Base-by-base conservation (phyloP, 2,113 vertebrate species). In the Anguilla japonica region DNA sequence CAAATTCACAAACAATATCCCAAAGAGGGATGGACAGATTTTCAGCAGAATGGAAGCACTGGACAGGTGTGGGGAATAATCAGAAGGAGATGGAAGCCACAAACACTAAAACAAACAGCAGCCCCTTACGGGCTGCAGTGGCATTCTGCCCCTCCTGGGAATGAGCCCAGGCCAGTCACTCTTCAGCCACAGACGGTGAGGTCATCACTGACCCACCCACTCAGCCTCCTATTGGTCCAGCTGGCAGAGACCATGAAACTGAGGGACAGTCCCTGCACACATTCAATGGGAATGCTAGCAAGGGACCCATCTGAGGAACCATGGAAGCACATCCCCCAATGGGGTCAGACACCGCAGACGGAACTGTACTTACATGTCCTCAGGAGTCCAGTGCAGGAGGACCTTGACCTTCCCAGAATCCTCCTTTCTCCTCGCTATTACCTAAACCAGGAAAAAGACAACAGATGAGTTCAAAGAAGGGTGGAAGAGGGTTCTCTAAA, bases 331-430 rank as follows among this genome's bases (percentile, higher is more conserved):
- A 67, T 20, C 60, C 60, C 53, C 60, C 5, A 8, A 34, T 14
- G 26, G 8, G 5, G 75, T 20, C 11, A 41, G n/a, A 82, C 11
- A n/a, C 60, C 53, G 6, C 2, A 75, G 67, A 26, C 15, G 56
- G 88, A n/a, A n/a, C 34, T 34, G 34, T 89, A 97, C 97, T 98
- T 91, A 99, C 98, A 99, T 99, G 92, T 99, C 98, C 91, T 99
- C 98, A 40, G 98, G 98, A 56, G 96, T 98, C 98, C 98, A 99
- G 94, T 99, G 98, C 88, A 99, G 95, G 87, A 99, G 93, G 82
- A 99, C 94, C 91, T 99, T 99, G 79, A 99, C 97, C 93, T 99
- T 99, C 85, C 98, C 98, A 92, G 98, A 98, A 89, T 99, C 97
- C 89, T 99, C 98, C 95, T 97, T 99, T 91, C 98, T 97, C 91